Evolutionary conservation across 2,797 vertebrate species (phyloP), one percentile per base, ranked within the genome.

Genomic region (Oreonectes daqikongensis): DNA sequence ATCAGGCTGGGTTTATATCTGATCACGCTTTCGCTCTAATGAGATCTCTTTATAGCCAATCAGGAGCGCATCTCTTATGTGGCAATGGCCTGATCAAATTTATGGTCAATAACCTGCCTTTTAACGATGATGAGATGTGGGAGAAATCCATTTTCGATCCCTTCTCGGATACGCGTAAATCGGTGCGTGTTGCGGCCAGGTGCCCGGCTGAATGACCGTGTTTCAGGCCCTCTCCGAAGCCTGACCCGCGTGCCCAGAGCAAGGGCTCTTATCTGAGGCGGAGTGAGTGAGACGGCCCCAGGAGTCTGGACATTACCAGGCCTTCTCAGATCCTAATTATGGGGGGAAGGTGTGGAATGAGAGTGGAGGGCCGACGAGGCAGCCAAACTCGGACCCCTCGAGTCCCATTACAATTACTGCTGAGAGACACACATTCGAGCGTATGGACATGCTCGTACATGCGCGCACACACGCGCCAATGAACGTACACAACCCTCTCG

Each of bases 311-410:
- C 83, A 89, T 89, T 86, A 85, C 85, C 68, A 73, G 73, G 81
- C 78, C 67, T 87, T 75, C 83, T 77, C 52, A 72, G 71, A 82
- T 76, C 82, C 82, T 87, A 85, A 90, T 88, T 87, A 86, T 82
- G 32, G 85, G 83, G 82, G 26, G 73, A 84, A 86, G 87, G 81
- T 71, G 81, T 64, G 44, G 53, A 87, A 78, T 65, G 72, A 81
- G 76, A 81, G 77, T 81, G 65, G 63, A 72, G 52, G 52, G 72
- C 72, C 46, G 17, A 42, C 42, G 52, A 53, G 55, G 59, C 77
- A 76, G 46, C 63, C 72, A 48, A 61, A 65, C 61, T 66, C 38
- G 15, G 57, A 72, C 76, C 69, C 76, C 69, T 44, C 28, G 73
- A 57, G 71, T 80, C 79, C 81, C 77, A 80, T 80, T 79, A 82